Evolutionary conservation across 2,888 invertebrate species (phyloP), one percentile per base, ranked within the genome.

Genomic region (Acanthoscelides obtectus): DNA sequence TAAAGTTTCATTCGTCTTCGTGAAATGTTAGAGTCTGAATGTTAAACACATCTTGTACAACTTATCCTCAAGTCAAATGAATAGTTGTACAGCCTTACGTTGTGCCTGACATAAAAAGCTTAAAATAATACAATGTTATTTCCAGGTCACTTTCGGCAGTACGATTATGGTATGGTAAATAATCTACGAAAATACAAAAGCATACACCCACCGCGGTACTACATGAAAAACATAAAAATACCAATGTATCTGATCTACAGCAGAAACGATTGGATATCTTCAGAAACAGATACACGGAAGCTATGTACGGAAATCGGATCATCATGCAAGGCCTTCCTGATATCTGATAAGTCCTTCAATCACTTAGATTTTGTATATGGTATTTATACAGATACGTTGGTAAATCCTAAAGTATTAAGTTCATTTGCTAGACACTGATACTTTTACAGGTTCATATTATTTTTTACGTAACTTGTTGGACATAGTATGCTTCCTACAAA

Each of bases 261-360:
- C 67, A 80, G 82, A 20, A 85, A 87, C 68, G 90, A 90, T 77
- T 86, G 84, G 83, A 77, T 88, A 25, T 86, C 88, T 17, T 85
- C 84, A 75, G 82, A 84, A 69, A 22, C 20, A 6, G 79, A 79
- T 72, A 77, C 77, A 8, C 69, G 74, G 5, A 72, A 69, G 69
- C 69, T 77, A 77, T 81, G 68, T 77, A 88, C 63, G 81, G 86
- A 78, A 71, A 65, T 83, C 17, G 76, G 77, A 0, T 80, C 81
- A 72, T 73, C 77, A 12, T 81, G 76, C 19, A 78, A 79, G 71
- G 45, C 45, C 17, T 77, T 81, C 45, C 74, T 83, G 64, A 76
- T 82, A 12, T 72, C 80, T 3, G 83, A 84, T 70, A 70, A 74
- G 12, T 74, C 73, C 5, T 84, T 82, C 70, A 84, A 84, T 73